Conservation (phyloP, 2,888 invertebrate species). For the Trissoscelio sp. region DNA sequence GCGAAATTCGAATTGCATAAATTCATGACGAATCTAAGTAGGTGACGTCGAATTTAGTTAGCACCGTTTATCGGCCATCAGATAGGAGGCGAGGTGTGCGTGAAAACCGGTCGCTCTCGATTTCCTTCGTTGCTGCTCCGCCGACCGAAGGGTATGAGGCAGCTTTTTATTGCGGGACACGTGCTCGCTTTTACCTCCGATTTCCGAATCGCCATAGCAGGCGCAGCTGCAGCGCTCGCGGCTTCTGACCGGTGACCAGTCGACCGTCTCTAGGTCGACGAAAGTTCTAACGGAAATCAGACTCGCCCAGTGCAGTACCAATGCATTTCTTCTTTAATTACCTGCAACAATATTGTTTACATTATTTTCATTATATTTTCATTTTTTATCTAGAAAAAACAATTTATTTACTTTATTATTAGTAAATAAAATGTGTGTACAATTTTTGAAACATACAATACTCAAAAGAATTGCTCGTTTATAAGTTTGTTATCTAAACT, state of each 20-base stretch:
- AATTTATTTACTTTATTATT: neutral
- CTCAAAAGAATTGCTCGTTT: neutral
- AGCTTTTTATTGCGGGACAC: slow-evolving; percentile 68
- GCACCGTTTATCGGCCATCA: slow-evolving; percentile 34
- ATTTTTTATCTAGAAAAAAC: neutral
- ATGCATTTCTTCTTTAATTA: slow-evolving; percentile 28
- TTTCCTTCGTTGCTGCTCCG: slow-evolving; percentile 60
- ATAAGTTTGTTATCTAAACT: neutral
- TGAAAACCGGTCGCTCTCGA: slow-evolving; percentile 70
- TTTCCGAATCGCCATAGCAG: slow-evolving; percentile 43
- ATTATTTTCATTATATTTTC: neutral
- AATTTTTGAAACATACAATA: too few relatives aligned
- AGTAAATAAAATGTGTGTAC: neutral
- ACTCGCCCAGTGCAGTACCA: slow-evolving; percentile 50
- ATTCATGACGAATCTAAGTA: slow-evolving; percentile 37
- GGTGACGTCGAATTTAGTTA: slow-evolving; percentile 57
- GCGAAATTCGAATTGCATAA: slow-evolving; percentile 3
- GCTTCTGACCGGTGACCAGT: slow-evolving; percentile 63
- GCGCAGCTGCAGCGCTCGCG: slow-evolving; percentile 56
- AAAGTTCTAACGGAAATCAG: slow-evolving; percentile 67
- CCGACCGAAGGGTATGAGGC: slow-evolving; percentile 48
- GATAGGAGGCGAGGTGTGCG: slow-evolving; percentile 24
- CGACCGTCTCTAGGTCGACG: slow-evolving; percentile 66
- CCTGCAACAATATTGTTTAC: slow-evolving; percentile 30
- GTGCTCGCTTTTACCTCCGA: slow-evolving; percentile 70